Percentiles rank a stretch among this genome's conserved stretches.
Evolutionary conservation across 2,797 vertebrate species (phyloP).

Genomic region (Syngnathus acus): DNA sequence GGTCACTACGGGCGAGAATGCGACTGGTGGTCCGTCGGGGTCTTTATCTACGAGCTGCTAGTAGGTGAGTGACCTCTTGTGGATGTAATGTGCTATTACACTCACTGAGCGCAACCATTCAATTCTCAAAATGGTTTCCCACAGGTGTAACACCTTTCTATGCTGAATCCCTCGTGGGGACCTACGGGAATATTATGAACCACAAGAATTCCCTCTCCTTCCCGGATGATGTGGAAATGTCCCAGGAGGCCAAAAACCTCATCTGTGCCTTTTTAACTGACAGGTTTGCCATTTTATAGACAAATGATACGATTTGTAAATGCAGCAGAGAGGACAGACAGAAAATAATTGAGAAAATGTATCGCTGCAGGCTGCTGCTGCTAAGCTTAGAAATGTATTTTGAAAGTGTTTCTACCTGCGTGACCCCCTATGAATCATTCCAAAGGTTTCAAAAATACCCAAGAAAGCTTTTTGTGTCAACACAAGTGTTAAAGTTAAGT

Average conservation of each 20-base stretch:
- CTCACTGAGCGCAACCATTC: neutral
- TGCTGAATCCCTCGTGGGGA: slow-evolving; percentile 92
- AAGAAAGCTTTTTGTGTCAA: neutral
- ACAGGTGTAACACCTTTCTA: slow-evolving; percentile 97
- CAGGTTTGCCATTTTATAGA: slow-evolving; percentile 64
- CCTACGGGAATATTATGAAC: slow-evolving; percentile 99
- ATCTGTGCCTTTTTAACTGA: slow-evolving; percentile 94
- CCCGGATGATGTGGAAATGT: slow-evolving; percentile 89
- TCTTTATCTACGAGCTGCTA: slow-evolving; percentile 91
- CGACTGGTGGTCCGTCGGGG: slow-evolving; percentile 98
- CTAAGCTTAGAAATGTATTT: neutral
- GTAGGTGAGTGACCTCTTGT: slow-evolving; percentile 78
- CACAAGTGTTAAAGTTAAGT: neutral
- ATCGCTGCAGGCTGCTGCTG: too few relatives aligned
- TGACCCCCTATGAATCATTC: neutral
- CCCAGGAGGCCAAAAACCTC: slow-evolving; percentile 84
- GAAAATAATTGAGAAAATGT: too few relatives aligned
- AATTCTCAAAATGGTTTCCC: neutral
- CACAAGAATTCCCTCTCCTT: slow-evolving; percentile 88
- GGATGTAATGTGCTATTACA: neutral
- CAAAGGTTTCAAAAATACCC: neutral
- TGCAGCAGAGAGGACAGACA: too few relatives aligned
- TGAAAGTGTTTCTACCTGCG: neutral
- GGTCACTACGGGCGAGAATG: slow-evolving; percentile 92
- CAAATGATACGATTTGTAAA: too few relatives aligned